Conservation (phyloP, 1,140 invertebrate genomes). For the Tetramorium alpestre region DNA sequence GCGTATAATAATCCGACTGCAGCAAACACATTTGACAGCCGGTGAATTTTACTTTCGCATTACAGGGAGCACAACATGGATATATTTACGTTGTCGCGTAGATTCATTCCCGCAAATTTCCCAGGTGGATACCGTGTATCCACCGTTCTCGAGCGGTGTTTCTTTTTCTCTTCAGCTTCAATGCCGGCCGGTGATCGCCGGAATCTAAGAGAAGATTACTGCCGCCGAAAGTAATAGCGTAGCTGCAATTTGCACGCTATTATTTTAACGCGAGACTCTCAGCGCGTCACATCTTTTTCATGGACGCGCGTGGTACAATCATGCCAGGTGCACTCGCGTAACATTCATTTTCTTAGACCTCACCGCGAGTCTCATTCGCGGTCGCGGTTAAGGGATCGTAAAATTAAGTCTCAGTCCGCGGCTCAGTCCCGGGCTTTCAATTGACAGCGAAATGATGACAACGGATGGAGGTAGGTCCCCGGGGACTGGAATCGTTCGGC, state of each 20-base stretch:
- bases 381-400: constrained; percentile 64
- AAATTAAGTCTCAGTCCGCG: constrained; percentile 63
- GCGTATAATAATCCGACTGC: constrained; percentile 36
- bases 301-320: not conserved
- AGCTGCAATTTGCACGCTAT: constrained; percentile 51
- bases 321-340: constrained; percentile 33
- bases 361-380: constrained; percentile 54
- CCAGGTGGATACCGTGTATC: constrained; percentile 22
- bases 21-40: not conserved
- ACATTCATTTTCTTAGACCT: constrained; percentile 60
- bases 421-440: constrained; percentile 38
- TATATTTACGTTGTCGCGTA: constrained; percentile 38
- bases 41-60: constrained; percentile 33
- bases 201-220: not conserved
- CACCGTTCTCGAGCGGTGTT: constrained; percentile 5
- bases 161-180: not conserved
- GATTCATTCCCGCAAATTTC: constrained; percentile 43
- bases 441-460: constrained; percentile 33
- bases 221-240: constrained; percentile 42
- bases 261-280: constrained; percentile 45
- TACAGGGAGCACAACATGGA: constrained; percentile 12
- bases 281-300: constrained; percentile 6
- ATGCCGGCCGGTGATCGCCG: not conserved
- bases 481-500: constrained; percentile 52
- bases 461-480: not conserved